Base-by-base conservation (phyloP, 1,140 invertebrate genomes). In the Mactra quadrangularis region DNA sequence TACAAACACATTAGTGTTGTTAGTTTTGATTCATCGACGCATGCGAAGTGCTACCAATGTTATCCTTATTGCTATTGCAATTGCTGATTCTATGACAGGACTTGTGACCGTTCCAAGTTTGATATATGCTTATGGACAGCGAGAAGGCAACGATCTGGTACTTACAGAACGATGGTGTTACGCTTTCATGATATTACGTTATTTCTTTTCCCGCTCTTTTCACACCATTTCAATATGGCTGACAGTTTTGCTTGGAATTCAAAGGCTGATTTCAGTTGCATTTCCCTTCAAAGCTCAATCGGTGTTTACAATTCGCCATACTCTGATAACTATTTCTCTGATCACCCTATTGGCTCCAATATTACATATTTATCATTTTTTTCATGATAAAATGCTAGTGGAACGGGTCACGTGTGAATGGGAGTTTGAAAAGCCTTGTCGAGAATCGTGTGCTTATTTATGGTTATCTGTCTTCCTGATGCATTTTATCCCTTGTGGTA, bases 171-270 rank as follows among this genome's bases (percentile, higher is more conserved):
- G 35, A 19, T 60, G 78, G 66, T 82, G 78, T 60, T 38, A 62
- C 31, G 52, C 78, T 17, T 82, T 72, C 22, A 59, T 71, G 55
- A 25, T 82, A 11, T 22, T 53, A 1, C 71, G 52, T 33, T 82
- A 53, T 62, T 82, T 62, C 27, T 7, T 82, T 22, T 57, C 50
- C 19, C 52, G 68, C 1, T 22, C 53, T 11, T 82, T 82, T 31
- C 79, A 82, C 45, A 82, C 79, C 2, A 75, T 82, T 53, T 82
- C 79, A 38, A 82, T 82, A 50, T 82, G 79, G 79, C 57, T 74
- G 70, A 82, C 79, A 53, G 45, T 75, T 19, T 19, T 66, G 1
- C 70, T 82, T n/a, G 79, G 79, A n/a, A 38, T 82, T 52, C 79
- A 82, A 31, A 60, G 79, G 45, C 50, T 74, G 3, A 31, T 74